A percentile compares a stretch with the other conserved stretches of the same genome.
Conservation (phyloP, 2,888 invertebrate genomes). For the Caenorhabditis afra region DNA sequence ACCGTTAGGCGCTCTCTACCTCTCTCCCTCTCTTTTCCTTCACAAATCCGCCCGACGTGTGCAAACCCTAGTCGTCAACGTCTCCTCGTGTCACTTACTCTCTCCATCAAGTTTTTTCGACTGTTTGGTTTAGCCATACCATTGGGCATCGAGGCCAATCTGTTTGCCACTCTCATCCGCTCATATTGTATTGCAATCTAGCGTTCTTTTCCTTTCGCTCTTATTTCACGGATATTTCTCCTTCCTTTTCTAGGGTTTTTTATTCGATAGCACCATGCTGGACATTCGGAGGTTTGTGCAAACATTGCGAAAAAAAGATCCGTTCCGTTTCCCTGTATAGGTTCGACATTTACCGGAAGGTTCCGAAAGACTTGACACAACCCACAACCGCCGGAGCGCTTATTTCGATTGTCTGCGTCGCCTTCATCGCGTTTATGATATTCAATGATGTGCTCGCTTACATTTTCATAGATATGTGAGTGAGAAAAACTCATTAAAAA, state of each 20-base stretch:
- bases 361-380: constrained; percentile 84
- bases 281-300: constrained; percentile 65
- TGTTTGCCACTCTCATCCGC: constrained; percentile 54
- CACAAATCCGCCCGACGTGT: constrained; percentile 54
- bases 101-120: constrained; percentile 50
- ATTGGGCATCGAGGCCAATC: constrained; percentile 56
- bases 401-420: constrained; percentile 67
- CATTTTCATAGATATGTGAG: constrained; percentile 71
- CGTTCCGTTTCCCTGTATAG: constrained; percentile 78
- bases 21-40: constrained; percentile 33
- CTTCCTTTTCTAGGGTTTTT: constrained; percentile 35
- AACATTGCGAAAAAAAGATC: constrained; percentile 29
- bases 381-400: constrained; percentile 82
- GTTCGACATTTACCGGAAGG: constrained; percentile 84
- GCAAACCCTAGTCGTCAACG: constrained; percentile 36
- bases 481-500: constrained; percentile 7
- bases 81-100: constrained; percentile 16
- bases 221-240: constrained; percentile 41
- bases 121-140: constrained; percentile 61
- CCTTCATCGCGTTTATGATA: constrained; percentile 71
- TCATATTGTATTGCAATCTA: constrained; percentile 44
- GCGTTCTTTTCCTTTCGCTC: constrained; percentile 47
- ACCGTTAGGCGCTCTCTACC: constrained; percentile 23
- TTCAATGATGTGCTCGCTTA: constrained; percentile 72
- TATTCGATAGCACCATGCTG: constrained; percentile 51